Conservation (phyloP, 1,140 invertebrate genomes). For the Drosophila sucinea region DNA sequence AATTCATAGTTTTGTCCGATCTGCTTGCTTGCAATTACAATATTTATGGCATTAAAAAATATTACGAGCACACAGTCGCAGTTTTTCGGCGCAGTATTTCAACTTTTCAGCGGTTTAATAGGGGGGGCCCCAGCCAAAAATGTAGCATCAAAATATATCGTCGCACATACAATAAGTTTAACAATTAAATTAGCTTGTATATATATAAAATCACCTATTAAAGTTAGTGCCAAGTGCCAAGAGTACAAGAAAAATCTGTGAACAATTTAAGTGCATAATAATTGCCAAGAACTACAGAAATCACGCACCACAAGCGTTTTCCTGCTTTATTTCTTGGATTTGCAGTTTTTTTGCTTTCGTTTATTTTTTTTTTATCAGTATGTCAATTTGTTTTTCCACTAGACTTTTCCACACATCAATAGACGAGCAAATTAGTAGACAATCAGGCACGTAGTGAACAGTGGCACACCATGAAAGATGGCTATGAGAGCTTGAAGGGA, state of each 20-base stretch:
- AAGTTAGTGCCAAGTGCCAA: conserved; percentile 32
- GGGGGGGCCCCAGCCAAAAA: conserved; percentile 27
- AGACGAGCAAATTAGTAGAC: conserved; percentile 67
- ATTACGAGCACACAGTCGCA: conserved; percentile 9
- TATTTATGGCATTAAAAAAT: conserved; percentile 14
- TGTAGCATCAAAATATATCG: conserved; percentile 26
- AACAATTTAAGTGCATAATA: conserved; percentile 37
- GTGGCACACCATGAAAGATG: conserved; percentile 10
- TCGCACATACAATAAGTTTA: conserved; percentile 18
- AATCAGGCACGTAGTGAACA: conserved; percentile 67
- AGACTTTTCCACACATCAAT: conserved; percentile 36
- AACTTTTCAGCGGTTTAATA: background rate
- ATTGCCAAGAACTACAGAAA: conserved; percentile 23
- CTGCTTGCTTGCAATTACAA: background rate
- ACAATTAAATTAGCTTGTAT: conserved; percentile 36
- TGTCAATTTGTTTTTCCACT: conserved; percentile 63
- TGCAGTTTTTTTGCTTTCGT: background rate
- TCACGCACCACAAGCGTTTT: background rate
- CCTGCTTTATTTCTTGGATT: background rate
- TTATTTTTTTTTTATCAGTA: conserved; percentile 54
- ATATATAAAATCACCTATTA: conserved; percentile 6
- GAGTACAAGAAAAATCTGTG: conserved; percentile 37
- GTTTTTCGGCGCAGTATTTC: background rate
- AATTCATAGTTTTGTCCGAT: conserved; percentile 4
- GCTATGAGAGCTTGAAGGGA: conserved; percentile 20